Conservation (phyloP, 2,888 invertebrate species). For the Petrophora chlorosata region DNA sequence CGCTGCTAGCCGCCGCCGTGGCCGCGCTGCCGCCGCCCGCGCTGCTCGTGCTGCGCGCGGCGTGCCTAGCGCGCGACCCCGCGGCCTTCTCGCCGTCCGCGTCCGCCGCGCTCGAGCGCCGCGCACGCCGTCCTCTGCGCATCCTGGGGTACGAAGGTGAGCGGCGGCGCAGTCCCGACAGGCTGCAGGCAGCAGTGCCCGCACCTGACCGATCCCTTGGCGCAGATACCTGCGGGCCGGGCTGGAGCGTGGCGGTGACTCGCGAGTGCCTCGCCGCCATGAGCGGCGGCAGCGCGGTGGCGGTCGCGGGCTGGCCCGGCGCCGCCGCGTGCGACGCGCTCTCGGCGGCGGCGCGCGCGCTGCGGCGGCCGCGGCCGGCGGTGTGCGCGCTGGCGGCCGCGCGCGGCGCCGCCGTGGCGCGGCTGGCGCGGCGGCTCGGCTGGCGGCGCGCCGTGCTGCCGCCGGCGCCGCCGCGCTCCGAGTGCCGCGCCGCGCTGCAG, state of each 20-base stretch:
- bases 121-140: conserved; percentile 39
- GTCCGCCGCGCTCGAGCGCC: conserved; percentile 13
- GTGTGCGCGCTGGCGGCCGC: conserved; percentile 41
- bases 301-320: conserved; percentile 48
- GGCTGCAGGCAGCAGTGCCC: no score
- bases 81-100: conserved; percentile 38
- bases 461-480: conserved; percentile 38
- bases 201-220: no score
- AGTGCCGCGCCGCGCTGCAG: conserved; percentile 46
- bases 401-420: conserved; percentile 43
- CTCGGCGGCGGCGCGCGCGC: conserved; percentile 46
- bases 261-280: conserved; percentile 37
- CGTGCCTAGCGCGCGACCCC: conserved; percentile 43
- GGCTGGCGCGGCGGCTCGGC: conserved; percentile 47
- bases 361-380: conserved; percentile 38
- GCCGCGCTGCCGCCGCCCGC: conserved; percentile 37
- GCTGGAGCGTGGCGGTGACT: conserved; percentile 36
- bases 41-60: conserved; percentile 62
- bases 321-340: conserved; percentile 48
- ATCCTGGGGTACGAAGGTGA: conserved; percentile 48
- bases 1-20: conserved; percentile 48
- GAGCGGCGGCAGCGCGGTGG: conserved; percentile 44
- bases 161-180: no score
- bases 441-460: conserved; percentile 57
- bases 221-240: conserved; percentile 62